Conservation (phyloP, 2,888 invertebrate species). For the Sinhomidia bicolor region DNA sequence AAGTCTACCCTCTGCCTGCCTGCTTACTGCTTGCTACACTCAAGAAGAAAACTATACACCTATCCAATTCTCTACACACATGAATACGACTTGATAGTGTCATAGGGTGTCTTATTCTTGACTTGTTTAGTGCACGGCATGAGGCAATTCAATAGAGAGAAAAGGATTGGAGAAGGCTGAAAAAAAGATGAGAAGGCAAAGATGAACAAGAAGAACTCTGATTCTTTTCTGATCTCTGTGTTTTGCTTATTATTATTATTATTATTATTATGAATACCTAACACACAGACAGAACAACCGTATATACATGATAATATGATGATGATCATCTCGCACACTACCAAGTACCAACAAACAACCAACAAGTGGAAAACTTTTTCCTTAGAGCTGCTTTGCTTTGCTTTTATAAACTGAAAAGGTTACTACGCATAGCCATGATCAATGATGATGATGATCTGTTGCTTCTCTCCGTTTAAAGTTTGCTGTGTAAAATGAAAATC, state of each 20-base stretch:
- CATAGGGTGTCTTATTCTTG: conserved; percentile 19
- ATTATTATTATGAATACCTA: no score
- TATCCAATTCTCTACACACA: no score
- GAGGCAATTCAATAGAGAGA: conserved; percentile 58
- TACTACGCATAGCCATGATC: background rate
- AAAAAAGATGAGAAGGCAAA: background rate
- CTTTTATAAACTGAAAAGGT: conserved; percentile 47
- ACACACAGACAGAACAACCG: background rate
- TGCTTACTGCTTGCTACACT: no score
- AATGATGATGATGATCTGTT: background rate
- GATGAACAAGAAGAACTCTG: background rate
- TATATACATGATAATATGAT: background rate
- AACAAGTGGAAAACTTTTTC: conserved; percentile 48
- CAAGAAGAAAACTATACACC: no score
- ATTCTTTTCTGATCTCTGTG: background rate
- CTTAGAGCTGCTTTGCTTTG: no score
- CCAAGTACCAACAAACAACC: background rate
- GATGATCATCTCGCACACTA: background rate
- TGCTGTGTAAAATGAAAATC: no score
- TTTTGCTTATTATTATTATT: no score
- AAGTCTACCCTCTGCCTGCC: background rate
- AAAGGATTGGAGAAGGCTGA: conserved; percentile 2
- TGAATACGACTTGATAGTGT: no score
- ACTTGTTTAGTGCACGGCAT: conserved; percentile 66
- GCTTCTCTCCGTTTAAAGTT: background rate